Evolutionary conservation across 2,113 vertebrate genomes (phyloP), one percentile per base, ranked within the genome.

Genomic region (Larimichthys crocea): DNA sequence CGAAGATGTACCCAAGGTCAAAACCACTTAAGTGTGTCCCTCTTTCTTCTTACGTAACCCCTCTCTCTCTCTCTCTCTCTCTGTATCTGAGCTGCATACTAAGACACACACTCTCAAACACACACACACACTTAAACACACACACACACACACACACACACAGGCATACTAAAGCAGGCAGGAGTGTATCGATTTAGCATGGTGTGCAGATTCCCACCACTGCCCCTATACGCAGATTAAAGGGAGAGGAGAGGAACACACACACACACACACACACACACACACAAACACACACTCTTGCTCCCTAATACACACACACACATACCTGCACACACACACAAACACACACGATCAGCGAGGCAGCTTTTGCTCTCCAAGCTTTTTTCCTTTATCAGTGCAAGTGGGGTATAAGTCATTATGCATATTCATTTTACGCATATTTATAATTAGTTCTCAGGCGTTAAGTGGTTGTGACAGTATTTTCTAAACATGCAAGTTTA

Each of bases 181-280:
- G 86, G 87, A 92, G 92, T 91, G 89, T 93, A 93, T 93, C 76
- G 92, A 94, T 93, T 93, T 93, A 92, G 91, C 93, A 93, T 90
- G 93, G 92, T 92, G 92, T 91, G 92, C 92, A 93, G 91, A 93
- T 94, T 94, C 93, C 92, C 93, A 94, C 93, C 93, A 87, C 87
- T 92, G 84, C 91, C 90, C 89, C 90, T 90, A 87, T 93, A 90
- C 89, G 72, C 90, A 92, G 92, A 93, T 93, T 92, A 93, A 90
- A 89, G 87, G 74, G 65, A 76, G 83, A 80, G 79, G 68, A 84
- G 66, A 83, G 65, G 61, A 86, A 88, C 69, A 81, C 84, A 92
- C 79, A 57, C 84, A 83, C 88, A 62, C 80, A 48, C 24, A 16
- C 48, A 46, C 46, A 65, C 78, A 26, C 26, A 26, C 26, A 67